These are phyloP conservation scores for Pachycephus smyrnensis DNA, from an alignment of 2,888 invertebrate genomes.

Conservation along the genomic window DNA sequence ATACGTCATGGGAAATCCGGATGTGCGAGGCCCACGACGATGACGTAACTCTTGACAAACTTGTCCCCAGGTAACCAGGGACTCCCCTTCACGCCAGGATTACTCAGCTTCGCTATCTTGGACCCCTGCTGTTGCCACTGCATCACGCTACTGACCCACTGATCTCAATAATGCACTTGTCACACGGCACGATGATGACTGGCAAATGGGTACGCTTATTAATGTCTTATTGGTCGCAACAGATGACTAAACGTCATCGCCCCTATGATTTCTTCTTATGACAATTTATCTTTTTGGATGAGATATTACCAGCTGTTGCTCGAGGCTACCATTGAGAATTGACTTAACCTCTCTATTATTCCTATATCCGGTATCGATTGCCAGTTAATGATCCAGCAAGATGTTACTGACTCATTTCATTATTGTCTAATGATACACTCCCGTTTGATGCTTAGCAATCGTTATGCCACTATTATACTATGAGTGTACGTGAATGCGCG, in stretches of 20 bases:
- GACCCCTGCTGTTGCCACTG: not conserved
- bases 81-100: not conserved
- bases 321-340: not conserved
- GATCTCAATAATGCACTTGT: constrained; percentile 9
- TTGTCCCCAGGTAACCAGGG: not conserved
- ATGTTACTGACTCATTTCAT: not conserved
- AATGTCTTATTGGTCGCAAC: not conserved
- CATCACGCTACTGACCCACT: not conserved
- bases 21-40: not conserved
- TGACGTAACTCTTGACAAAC: not conserved
- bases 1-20: not conserved
- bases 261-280: not conserved
- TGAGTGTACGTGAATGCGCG: not conserved
- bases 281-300: not conserved
- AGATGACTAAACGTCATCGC: not conserved
- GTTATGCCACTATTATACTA: not conserved
- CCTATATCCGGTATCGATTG: not conserved
- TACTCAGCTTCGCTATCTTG: not conserved
- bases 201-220: not conserved
- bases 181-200: constrained; percentile 4
- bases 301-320: not conserved
- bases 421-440: not conserved
- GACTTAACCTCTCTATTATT: not conserved
- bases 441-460: not conserved
- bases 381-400: not conserved